Base-by-base conservation (phyloP, 2,888 invertebrate genomes). In the Drosophila austrosaltans region DNA sequence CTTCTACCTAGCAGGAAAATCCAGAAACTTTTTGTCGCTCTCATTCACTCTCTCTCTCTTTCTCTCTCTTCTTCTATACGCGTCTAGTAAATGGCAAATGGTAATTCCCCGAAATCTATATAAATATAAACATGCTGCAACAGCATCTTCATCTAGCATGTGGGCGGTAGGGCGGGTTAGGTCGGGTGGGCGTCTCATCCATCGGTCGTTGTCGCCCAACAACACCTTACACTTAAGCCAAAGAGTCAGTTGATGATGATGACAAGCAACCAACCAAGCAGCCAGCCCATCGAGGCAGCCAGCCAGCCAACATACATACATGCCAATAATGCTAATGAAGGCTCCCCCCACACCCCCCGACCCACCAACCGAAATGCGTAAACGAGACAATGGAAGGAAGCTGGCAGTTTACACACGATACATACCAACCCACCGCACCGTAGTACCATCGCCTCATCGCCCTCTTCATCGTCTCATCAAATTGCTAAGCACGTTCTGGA, bases 311-410 rank as follows among this genome's bases (percentile, higher is more conserved):
- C 30, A 30, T 30, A 70, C 48, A 48, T 48, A 83, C 72, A 77
- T 78, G 81, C 75, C 76, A 79, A 77, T 85, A 82, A 83, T 85
- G 83, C 78, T 79, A 83, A 85, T 83, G 82, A 83, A 77, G 73
- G 63, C 48, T 22, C 48, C 20, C 44, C 66, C 36, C 8, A 8
- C 2, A 3, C 7, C 20, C 44, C 20, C 44, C 8, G 22, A 10
- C 7, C 44, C 44, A 2, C 22, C 16, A 20, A 10, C 8, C 22
- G 16, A 71, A 79, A 86, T 83, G 81, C 86, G 79, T 83, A 83
- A 83, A 83, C 81, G 79, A 83, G 76, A 62, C 78, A 71, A 73
- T 65, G 67, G 67, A 62, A 59, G 66, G 72, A 62, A 20, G 69
- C 56, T 16, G 65, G 53, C 57, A 62, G 61, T 70, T 68, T 65